phyloP scores from a whole-genome alignment of 2,888 invertebrate genomes.

The Archips xylosteana region DNA sequence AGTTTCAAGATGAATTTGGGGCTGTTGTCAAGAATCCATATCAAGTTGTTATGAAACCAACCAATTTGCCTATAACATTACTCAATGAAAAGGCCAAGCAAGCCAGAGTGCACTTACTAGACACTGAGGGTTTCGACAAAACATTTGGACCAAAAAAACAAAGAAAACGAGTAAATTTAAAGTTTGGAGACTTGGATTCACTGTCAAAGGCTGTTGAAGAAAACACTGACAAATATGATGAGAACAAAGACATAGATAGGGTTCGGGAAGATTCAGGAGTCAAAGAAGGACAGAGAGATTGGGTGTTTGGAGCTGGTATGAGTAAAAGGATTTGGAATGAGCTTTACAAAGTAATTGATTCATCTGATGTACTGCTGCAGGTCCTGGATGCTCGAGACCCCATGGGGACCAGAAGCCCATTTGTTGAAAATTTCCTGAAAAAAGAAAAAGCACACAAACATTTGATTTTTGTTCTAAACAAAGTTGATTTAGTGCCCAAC shows the following conservation, averaged over 20 bases:
- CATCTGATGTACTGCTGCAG: constrained; percentile 98
- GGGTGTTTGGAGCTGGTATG: constrained; percentile 98
- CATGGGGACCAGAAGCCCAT: constrained; percentile 96
- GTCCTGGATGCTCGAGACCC: constrained; percentile 99
- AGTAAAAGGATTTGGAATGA: constrained; percentile 99
- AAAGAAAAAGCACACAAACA: constrained; percentile 99
- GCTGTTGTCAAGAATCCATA: constrained; percentile 98
- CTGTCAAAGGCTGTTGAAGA: constrained; percentile 90
- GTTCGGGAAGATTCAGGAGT: constrained; percentile 93
- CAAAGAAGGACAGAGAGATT: constrained; percentile 93
- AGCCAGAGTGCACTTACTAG: constrained; percentile 96
- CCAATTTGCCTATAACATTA: constrained; percentile 96
- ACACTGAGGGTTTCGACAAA: constrained; percentile 96
- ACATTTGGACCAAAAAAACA: constrained; percentile 98
- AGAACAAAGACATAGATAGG: constrained; percentile 93
- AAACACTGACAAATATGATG: constrained; percentile 91
- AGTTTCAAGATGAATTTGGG: constrained; percentile 97
- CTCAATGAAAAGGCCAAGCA: constrained; percentile 96
- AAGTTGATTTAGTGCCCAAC: constrained; percentile 97
- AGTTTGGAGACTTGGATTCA: constrained; percentile 91
- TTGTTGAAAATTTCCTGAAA: constrained; percentile 95
- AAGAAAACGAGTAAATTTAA: constrained; percentile 94
- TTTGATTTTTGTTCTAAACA: constrained; percentile 98
- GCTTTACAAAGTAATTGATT: constrained; percentile 99
- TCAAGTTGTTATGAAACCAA: constrained; percentile 98